These are phyloP conservation scores for Phymanthus crucifer DNA, from an alignment of 92 coral and sea anemone genomes.

Conservation along the genomic window DNA sequence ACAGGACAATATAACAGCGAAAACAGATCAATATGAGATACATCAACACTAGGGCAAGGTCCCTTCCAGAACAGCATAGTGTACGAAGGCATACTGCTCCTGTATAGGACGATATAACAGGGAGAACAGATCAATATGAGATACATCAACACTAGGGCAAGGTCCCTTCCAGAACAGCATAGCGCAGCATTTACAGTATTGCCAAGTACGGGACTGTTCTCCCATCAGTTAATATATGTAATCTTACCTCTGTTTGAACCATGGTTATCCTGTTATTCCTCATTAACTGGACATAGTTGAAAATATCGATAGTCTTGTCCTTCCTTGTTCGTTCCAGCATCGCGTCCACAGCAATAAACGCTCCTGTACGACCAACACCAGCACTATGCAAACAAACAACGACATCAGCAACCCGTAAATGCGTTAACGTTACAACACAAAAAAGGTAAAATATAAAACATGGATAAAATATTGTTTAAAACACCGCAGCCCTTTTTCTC, in stretches of 20 bases:
- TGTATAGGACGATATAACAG: background rate
- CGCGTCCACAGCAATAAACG: slow-evolving; percentile 75
- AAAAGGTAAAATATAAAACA: background rate
- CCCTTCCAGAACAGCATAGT: slow-evolving; percentile 19
- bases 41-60: background rate
- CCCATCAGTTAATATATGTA: too few relatives aligned
- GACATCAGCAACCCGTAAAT: too few relatives aligned
- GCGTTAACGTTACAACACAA: too few relatives aligned
- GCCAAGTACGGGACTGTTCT: too few relatives aligned
- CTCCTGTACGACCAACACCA: slow-evolving; percentile 86
- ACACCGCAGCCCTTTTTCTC: too few relatives aligned
- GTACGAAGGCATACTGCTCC: slow-evolving; percentile 14
- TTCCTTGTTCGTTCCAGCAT: slow-evolving; percentile 69
- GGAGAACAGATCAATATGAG: background rate
- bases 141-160: background rate
- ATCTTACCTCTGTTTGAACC: slow-evolving; percentile 77
- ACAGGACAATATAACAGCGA: background rate
- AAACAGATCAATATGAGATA: background rate
- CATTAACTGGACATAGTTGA: slow-evolving; percentile 63
- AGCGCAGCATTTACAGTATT: too few relatives aligned
- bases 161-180: slow-evolving; percentile 18
- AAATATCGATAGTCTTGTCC: slow-evolving; percentile 57
- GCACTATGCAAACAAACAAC: too few relatives aligned
- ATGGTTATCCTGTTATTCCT: slow-evolving; percentile 60
- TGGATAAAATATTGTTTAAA: too few relatives aligned